Evolutionary conservation across 2,888 invertebrate genomes (phyloP).

Genomic region (Epinotia demarniana): DNA sequence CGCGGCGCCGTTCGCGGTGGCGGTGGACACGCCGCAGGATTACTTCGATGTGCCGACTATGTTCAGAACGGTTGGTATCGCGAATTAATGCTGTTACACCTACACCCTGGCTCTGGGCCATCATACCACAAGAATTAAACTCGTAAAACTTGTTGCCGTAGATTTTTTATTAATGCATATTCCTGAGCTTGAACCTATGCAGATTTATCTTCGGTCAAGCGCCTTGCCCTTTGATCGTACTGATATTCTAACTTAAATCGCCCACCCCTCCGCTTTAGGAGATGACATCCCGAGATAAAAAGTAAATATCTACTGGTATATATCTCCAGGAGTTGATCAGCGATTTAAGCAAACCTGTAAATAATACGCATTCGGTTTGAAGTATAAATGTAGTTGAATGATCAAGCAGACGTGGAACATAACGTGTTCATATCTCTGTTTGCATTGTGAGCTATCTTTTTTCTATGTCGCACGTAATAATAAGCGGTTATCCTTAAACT

Average conservation of each 20-base stretch:
- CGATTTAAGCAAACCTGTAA: no score
- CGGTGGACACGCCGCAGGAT: conserved; percentile 89
- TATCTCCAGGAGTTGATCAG: not conserved
- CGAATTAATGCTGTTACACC: not conserved
- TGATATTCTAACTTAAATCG: no score
- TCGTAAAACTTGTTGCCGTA: not conserved
- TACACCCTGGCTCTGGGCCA: not conserved
- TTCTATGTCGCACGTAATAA: not conserved
- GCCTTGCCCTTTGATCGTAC: no score
- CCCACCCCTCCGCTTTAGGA: no score
- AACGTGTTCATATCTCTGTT: not conserved
- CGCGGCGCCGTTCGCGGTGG: conserved; percentile 92
- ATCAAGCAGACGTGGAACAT: not conserved
- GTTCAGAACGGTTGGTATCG: conserved; percentile 91
- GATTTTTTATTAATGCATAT: not conserved
- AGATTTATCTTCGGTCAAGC: not conserved
- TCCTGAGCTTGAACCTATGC: not conserved
- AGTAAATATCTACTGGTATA: no score
- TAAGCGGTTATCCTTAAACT: not conserved
- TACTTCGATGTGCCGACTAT: conserved; percentile 94
- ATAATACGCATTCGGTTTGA: no score
- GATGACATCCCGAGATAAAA: not conserved
- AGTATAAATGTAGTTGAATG: no score
- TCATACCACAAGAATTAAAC: not conserved
- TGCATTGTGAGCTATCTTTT: not conserved